Evolutionary conservation across 2,113 vertebrate species (phyloP), one percentile per base, ranked within the genome.

Genomic region (Atrichornis clamosus): DNA sequence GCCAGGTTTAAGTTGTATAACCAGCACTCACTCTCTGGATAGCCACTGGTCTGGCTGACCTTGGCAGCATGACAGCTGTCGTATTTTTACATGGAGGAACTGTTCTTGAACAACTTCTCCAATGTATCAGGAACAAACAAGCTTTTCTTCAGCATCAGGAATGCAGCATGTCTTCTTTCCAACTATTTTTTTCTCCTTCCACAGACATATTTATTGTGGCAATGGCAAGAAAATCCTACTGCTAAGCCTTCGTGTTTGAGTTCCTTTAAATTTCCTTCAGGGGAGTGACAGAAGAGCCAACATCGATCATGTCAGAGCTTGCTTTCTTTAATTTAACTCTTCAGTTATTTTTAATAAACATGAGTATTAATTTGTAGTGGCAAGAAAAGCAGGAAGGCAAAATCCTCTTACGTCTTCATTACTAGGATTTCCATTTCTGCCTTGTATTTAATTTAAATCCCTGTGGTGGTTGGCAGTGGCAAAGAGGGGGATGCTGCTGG

Each of bases 71-170:
- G 84, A 74, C 74, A 80, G 70, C 95, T 96, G 95, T 94, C 89
- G 7, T 96, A 92, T 96, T 97, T 98, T 98, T 96, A 89, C 94
- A 97, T 95, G 97, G 96, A 96, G 97, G 96, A 97, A 95, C 95
- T 94, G 96, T 97, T 89, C 95, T 95, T 94, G 90, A 96, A 91
- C 90, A 96, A 89, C 72, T 93, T 89, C 93, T 97, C 96, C 96
- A 97, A 93, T 97, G 94, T 97, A 81, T 79, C 6, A 24, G 93
- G 93, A 96, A 97, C 95, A 96, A 96, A 89, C 80, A 94, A 81
- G 79, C 97, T 97, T 97, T 97, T 96, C 95, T 96, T 96, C 95
- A 85, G 92, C 90, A 90, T 79, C 87, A 95, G 96, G 96, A 97
- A 97, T 96, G 90, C 94, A 78, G 82, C 82, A 86, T 80, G 84